These are phyloP conservation scores for Choloepus didactylus DNA, from an alignment of 2,797 vertebrate genomes.

Conservation along the genomic window DNA sequence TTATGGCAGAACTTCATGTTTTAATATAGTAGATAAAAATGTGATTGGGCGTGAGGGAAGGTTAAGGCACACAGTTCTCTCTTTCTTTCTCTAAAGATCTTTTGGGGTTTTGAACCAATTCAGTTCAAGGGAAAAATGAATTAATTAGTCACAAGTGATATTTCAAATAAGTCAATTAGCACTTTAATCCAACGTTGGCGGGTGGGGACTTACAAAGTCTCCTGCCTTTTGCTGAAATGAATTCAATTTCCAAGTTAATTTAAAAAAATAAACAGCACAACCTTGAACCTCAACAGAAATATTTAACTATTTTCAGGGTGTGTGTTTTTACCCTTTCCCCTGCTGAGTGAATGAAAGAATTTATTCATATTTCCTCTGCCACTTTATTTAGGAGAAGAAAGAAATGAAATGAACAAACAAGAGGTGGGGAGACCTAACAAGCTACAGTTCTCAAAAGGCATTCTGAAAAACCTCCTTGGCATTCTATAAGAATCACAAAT, in stretches of 20 bases:
- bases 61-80: slow-evolving; percentile 17
- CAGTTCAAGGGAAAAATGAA: slow-evolving; percentile 67
- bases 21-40: slow-evolving; percentile 67
- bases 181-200: slow-evolving; percentile 66
- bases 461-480: neutral
- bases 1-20: neutral
- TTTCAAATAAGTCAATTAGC: slow-evolving; percentile 73
- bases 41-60: neutral
- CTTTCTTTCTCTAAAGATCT: slow-evolving; percentile 68
- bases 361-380: neutral
- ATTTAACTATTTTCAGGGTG: slow-evolving; percentile 51
- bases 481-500: neutral
- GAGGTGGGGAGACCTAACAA: fast-evolving
- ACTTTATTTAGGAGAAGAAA: slow-evolving; percentile 39
- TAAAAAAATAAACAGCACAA: slow-evolving; percentile 70
- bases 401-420: neutral
- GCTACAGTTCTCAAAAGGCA: neutral
- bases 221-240: slow-evolving; percentile 71
- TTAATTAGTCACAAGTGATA: slow-evolving; percentile 69
- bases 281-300: slow-evolving; percentile 54
- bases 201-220: slow-evolving; percentile 21
- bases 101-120: slow-evolving; percentile 68
- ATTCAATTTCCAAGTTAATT: slow-evolving; percentile 73
- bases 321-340: neutral
- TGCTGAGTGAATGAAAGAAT: neutral